Evolutionary conservation across 2,888 invertebrate species (phyloP).

Genomic region (Drosophila neonasuta): DNA sequence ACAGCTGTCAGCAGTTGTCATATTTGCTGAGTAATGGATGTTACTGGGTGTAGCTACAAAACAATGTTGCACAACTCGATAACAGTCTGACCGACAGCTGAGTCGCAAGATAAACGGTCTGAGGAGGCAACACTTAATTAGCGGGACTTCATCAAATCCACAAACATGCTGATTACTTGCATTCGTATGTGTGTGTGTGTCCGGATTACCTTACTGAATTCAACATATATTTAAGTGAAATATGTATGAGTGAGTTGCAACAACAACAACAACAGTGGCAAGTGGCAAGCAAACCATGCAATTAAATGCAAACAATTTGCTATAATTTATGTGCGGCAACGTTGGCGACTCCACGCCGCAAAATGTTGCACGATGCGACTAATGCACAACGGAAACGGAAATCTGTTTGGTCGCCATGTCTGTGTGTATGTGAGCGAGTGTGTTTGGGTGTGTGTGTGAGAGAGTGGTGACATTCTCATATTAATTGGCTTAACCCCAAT

Average conservation of each 20-base stretch:
- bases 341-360: conserved; percentile 41
- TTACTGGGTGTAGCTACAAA: background rate
- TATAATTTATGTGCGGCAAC: conserved; percentile 72
- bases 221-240: conserved; percentile 36
- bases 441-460: conserved; percentile 10
- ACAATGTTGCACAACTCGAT: conserved; percentile 37
- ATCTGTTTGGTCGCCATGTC: conserved; percentile 65
- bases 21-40: conserved; percentile 43
- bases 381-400: conserved; percentile 76
- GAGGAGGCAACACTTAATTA: conserved; percentile 68
- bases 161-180: conserved; percentile 16
- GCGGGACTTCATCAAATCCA: conserved; percentile 63
- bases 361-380: conserved; percentile 58
- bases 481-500: conserved; percentile 51
- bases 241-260: conserved; percentile 45
- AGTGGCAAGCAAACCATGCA: conserved; percentile 51
- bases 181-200: conserved; percentile 13
- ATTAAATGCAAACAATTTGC: conserved; percentile 77
- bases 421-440: background rate
- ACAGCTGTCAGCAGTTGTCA: conserved; percentile 55
- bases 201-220: conserved; percentile 16
- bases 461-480: conserved; percentile 29
- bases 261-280: conserved; percentile 33
- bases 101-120: conserved; percentile 59
- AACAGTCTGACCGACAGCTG: conserved; percentile 50